A percentile compares a stretch with the other conserved stretches of the same genome.
These are phyloP conservation scores for Mystacornis crossleyi DNA, from an alignment of 2,113 vertebrate species.

Conservation along the genomic window DNA sequence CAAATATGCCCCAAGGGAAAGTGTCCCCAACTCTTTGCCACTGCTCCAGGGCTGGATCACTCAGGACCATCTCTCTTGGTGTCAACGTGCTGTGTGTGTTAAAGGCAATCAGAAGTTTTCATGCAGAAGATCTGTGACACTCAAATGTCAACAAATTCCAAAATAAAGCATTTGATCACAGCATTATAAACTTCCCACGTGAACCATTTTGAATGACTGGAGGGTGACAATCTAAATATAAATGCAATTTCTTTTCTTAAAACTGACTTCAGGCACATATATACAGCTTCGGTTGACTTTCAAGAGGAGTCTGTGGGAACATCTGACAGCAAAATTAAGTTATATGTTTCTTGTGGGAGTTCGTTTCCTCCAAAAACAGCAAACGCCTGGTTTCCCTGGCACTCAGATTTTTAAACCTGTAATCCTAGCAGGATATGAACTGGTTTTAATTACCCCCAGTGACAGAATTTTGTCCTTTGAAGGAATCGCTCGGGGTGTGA, in stretches of 20 bases:
- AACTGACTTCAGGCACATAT: background rate
- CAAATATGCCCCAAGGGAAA: background rate
- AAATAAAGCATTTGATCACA: background rate
- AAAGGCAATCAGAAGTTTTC: background rate
- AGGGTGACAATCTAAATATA: slow-evolving; percentile 40
- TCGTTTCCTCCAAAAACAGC: background rate
- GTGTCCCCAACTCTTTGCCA: background rate
- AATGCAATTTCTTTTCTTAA: background rate
- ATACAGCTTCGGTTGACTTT: background rate
- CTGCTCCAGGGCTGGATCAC: background rate
- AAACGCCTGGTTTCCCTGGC: background rate
- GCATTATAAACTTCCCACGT: background rate
- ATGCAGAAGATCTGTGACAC: background rate
- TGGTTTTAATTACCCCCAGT: background rate
- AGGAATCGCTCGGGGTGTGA: background rate
- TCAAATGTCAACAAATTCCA: background rate
- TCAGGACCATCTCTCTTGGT: background rate
- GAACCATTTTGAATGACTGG: slow-evolving; percentile 5
- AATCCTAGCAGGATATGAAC: slow-evolving; percentile 2
- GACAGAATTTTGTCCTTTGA: background rate
- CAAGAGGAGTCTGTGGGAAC: slow-evolving; percentile 39
- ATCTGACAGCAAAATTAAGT: slow-evolving; percentile 60
- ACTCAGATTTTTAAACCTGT: background rate
- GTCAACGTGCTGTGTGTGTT: background rate
- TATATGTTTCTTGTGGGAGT: slow-evolving; percentile 55